Percentiles rank a stretch among this genome's conserved stretches.
Evolutionary conservation across 2,113 vertebrate genomes (phyloP).

Genomic region (Helogale parvula): DNA sequence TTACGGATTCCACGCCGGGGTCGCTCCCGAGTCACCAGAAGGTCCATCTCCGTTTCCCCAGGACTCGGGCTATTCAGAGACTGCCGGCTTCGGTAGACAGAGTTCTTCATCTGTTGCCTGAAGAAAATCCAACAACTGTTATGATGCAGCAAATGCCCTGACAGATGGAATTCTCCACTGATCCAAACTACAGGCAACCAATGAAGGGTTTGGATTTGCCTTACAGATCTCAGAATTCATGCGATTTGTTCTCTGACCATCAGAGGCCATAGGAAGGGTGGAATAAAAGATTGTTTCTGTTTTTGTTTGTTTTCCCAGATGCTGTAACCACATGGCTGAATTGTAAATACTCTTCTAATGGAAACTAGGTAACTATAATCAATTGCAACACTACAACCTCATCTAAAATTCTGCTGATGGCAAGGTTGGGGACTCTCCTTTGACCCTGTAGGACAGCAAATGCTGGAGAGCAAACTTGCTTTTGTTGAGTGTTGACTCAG

Average conservation of each 20-base stretch:
- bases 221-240: slow-evolving; percentile 57
- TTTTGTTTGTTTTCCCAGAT: background rate
- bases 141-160: slow-evolving; percentile 77
- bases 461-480: background rate
- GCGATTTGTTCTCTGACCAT: background rate
- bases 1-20: slow-evolving; percentile 96
- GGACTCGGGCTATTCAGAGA: slow-evolving; percentile 98
- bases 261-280: background rate
- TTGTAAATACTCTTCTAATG: slow-evolving; percentile 44
- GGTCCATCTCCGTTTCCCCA: slow-evolving; percentile 98
- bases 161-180: slow-evolving; percentile 82
- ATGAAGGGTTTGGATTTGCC: slow-evolving; percentile 62
- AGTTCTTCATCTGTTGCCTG: slow-evolving; percentile 94
- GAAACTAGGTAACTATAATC: slow-evolving; percentile 44
- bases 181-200: slow-evolving; percentile 74
- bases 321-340: slow-evolving; percentile 49
- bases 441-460: slow-evolving; percentile 39
- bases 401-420: slow-evolving; percentile 58
- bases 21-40: slow-evolving; percentile 96
- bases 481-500: slow-evolving; percentile 53
- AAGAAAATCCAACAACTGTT: slow-evolving; percentile 77
- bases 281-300: background rate
- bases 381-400: slow-evolving; percentile 8
- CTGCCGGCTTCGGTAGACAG: slow-evolving; percentile 95
- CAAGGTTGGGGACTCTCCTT: background rate